Base-by-base conservation (phyloP, 2,797 vertebrate species). In the Ficedula albicollis region DNA sequence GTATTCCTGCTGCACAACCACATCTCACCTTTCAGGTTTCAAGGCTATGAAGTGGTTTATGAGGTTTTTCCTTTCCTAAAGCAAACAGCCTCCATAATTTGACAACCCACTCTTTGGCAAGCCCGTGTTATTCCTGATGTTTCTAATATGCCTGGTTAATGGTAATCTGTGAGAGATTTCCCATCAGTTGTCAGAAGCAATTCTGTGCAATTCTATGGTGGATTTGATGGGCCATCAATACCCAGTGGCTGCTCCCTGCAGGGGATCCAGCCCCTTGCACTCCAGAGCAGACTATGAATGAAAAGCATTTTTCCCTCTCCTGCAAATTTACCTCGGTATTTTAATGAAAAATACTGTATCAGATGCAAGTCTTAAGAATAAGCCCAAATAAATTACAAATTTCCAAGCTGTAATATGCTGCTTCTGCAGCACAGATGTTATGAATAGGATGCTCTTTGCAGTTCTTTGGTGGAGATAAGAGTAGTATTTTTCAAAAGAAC, bases 291-390 rank as follows among this genome's bases (percentile, higher is more conserved):
- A 11, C 30, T 36, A 9, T 67, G 51, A 82, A 89, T 69, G 81
- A 91, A 91, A 84, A 56, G 9, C 73, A 29, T 60, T 95, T 23
- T 48, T 34, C 62, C 70, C 59, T 75, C 84, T 70, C 59, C 68
- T 83, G 63, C 74, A 80, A 83, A 85, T 89, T 92, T 76, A 39
- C 27, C 73, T 95, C 68, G 63, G 7, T 63, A 68, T 86, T 94
- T 93, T 91, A 92, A 91, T 93, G 87, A 90, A 82, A 96, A 94
- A 9, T 34, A 43, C 15, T 36, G 79, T 70, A 84, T 89, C 90
- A 58, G 92, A 88, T 88, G 64, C 8, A 20, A 93, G 75, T 13
- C 49, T 89, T 52, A 78, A 88, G 84, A 91, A 86, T 41, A 67
- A 92, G 78, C 41, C 59, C 73, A 62, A 78, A 80, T 84, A 96